phyloP scores from a whole-genome alignment of 1,140 invertebrate genomes.

The Aricia agestis region DNA sequence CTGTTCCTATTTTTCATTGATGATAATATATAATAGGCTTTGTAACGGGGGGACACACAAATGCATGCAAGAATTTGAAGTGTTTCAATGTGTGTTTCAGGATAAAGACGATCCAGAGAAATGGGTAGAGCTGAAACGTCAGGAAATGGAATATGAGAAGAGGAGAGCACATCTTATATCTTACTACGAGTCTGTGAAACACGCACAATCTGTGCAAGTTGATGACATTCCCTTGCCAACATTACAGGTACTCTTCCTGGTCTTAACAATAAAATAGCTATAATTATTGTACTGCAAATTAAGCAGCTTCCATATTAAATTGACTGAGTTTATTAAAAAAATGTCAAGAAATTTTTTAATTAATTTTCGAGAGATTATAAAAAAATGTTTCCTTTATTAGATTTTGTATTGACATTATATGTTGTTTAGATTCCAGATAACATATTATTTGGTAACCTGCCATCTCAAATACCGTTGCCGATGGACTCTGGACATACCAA shows the following conservation, averaged over 20 bases:
- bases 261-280: too few species aligned
- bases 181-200: conserved; percentile 95
- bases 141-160: conserved; percentile 95
- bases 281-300: too few species aligned
- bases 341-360: too few species aligned
- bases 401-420: background rate
- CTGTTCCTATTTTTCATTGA: too few species aligned
- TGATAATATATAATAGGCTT: too few species aligned
- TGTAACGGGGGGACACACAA: too few species aligned
- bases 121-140: conserved; percentile 92
- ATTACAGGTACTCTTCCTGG: conserved; percentile 66
- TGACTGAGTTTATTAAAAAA: too few species aligned
- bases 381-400: too few species aligned
- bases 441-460: conserved; percentile 76
- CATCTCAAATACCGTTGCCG: conserved; percentile 88
- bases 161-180: conserved; percentile 89
- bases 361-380: too few species aligned
- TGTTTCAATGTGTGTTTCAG: conserved; percentile 70
- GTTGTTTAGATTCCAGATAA: conserved; percentile 61
- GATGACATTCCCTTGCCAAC: conserved; percentile 96
- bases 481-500: conserved; percentile 77
- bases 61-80: background rate
- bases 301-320: too few species aligned
- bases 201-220: conserved; percentile 96
- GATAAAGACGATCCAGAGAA: conserved; percentile 97